Conservation (phyloP, 2,888 invertebrate genomes). For the Biston betularia region DNA sequence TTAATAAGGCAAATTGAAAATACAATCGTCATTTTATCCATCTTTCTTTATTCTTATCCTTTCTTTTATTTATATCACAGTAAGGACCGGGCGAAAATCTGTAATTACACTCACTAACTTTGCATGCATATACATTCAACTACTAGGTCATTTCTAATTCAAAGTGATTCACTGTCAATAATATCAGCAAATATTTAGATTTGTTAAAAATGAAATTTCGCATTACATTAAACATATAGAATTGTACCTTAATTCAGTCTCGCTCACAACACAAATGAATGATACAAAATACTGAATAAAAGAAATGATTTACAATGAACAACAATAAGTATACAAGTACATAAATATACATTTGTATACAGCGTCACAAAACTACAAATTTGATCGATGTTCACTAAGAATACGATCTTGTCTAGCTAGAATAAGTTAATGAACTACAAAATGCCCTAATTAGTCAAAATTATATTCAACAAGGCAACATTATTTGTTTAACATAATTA, state of each 20-base stretch:
- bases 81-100: conserved; percentile 85
- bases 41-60: conserved; percentile 63
- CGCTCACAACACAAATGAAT: conserved; percentile 80
- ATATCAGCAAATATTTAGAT: conserved; percentile 72
- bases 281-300: conserved; percentile 82
- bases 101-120: conserved; percentile 77
- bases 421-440: conserved; percentile 83
- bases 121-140: conserved; percentile 79
- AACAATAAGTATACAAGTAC: conserved; percentile 60
- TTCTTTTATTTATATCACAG: conserved; percentile 79
- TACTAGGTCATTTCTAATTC: conserved; percentile 70
- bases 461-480: conserved; percentile 83
- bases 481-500: conserved; percentile 77
- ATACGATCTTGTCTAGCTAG: conserved; percentile 76
- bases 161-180: conserved; percentile 61
- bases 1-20: conserved; percentile 68
- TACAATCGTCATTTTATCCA: conserved; percentile 61
- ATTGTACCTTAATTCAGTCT: conserved; percentile 85
- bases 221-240: conserved; percentile 69
- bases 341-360: conserved; percentile 58
- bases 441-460: conserved; percentile 83
- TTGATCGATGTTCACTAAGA: conserved; percentile 79
- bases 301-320: conserved; percentile 67
- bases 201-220: conserved; percentile 58
- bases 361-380: conserved; percentile 66